Conservation (phyloP, 2,888 invertebrate genomes). For the Clanis bilineata region DNA sequence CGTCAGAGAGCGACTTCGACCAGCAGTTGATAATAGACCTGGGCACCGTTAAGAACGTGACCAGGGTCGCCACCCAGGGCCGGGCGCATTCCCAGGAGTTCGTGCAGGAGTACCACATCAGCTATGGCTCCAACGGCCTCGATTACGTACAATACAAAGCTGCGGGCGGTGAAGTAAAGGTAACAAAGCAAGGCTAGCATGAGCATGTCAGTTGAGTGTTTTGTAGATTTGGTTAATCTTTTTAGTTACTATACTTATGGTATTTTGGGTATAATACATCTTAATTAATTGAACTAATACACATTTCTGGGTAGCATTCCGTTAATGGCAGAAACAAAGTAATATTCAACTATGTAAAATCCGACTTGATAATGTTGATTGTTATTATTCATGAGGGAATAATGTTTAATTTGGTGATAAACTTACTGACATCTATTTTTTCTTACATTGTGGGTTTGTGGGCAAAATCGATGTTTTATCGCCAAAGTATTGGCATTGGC, state of each 20-base stretch:
- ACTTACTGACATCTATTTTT: too few relatives aligned
- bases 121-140: constrained; percentile 94
- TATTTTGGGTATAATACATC: not conserved
- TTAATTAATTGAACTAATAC: constrained; percentile 5
- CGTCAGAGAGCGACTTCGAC: constrained; percentile 94
- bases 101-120: constrained; percentile 96
- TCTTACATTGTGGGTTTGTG: too few relatives aligned
- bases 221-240: constrained; percentile 7
- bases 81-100: constrained; percentile 94
- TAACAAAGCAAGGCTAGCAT: constrained; percentile 69
- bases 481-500: too few relatives aligned
- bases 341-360: not conserved
- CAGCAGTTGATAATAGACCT: constrained; percentile 96
- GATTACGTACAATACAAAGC: constrained; percentile 96
- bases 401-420: too few relatives aligned
- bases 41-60: constrained; percentile 93
- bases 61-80: constrained; percentile 94
- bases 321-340: not conserved
- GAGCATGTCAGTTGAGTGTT: constrained; percentile 23
- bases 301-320: constrained; percentile 8
- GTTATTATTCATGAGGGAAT: not conserved
- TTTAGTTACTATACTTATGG: not conserved
- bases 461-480: too few relatives aligned
- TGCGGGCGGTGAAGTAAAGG: constrained; percentile 94
- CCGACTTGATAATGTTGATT: too few relatives aligned